A percentile compares a stretch with the other conserved stretches of the same genome.
Evolutionary conservation across 35 echinoderm and acorn worm genomes (phyloP).

Genomic region (Chiridota heheva): DNA sequence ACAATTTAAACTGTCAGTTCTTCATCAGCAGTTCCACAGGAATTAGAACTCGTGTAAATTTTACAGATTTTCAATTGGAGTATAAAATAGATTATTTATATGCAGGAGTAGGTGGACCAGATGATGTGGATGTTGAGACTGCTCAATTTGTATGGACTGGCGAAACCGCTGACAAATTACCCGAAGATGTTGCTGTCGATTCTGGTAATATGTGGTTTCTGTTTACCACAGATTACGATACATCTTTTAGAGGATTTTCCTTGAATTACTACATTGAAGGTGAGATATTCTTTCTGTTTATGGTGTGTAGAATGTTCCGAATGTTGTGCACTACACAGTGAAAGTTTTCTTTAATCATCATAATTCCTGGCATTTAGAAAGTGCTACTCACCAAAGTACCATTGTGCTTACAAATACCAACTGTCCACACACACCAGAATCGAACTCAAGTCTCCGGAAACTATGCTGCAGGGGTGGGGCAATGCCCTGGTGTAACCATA

Average conservation of each 20-base stretch:
- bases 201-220: conserved; percentile 34
- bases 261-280: neutral
- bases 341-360: too few relatives aligned
- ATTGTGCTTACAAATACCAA: too few relatives aligned
- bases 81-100: conserved; percentile 34
- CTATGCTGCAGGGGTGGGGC: too few relatives aligned
- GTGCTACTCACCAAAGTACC: too few relatives aligned
- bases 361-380: too few relatives aligned
- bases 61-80: conserved; percentile 25
- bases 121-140: conserved; percentile 5
- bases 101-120: conserved; percentile 19
- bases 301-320: neutral
- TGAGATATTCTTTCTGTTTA: conserved; percentile 1
- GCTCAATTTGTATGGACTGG: conserved; percentile 7
- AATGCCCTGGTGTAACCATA: too few relatives aligned
- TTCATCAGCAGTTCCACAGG: conserved; percentile 1
- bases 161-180: neutral
- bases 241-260: neutral
- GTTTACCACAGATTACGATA: conserved; percentile 19
- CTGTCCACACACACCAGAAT: too few relatives aligned
- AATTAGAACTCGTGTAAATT: conserved; percentile 8
- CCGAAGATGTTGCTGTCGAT: conserved; percentile 5
- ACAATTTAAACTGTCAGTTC: conserved; percentile 13
- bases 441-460: too few relatives aligned
- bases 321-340: too few relatives aligned